Base-by-base conservation (phyloP, 2,113 vertebrate genomes). In the Sylvia atricapilla region DNA sequence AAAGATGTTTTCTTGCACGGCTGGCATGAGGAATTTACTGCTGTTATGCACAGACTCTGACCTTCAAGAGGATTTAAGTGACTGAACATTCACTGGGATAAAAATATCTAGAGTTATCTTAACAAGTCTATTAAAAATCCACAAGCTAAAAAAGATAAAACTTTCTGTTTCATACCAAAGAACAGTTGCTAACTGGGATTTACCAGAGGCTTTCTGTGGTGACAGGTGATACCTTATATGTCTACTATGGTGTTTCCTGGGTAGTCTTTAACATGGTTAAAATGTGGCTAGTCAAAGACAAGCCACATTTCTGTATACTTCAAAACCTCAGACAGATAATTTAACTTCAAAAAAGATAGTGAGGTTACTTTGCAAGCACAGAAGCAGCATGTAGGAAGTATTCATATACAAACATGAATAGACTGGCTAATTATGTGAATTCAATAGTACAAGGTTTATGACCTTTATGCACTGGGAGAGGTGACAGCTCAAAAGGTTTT, bases 31-130 rank as follows among this genome's bases (percentile, higher is more conserved):
- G 49, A 87, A 84, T 89, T 91, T 63, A 80, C 39, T 53, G 62
- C 58, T 56, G 30, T 41, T 96, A 78, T 55, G 68, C 83, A 49
- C 5, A 73, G 23, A 52, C 43, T 49, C 37, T 82, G 87, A 94
- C 81, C 70, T 79, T 91, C 91, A 91, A 55, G 84, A 80, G 22
- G 56, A 82, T 87, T 93, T 68, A 94, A 87, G 60, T 56, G 52
- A 83, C 22, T 94, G 64, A 91, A 77, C 33, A 76, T 37, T 52
- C 68, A 91, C 30, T 56, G 93, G 56, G 59, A 90, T 70, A 82
- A 80, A 95, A 94, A 88, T n/a, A 91, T 55, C 43, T 44, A 60
- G 14, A 66, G 23, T 85, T 85, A 63, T 73, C 72, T 50, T 66
- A 79, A 4, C 46, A 86, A 94, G 35, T 74, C 58, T 37, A 83